These are phyloP conservation scores for Austrolebias charrua DNA, from an alignment of 2,797 vertebrate genomes.

Conservation along the genomic window DNA sequence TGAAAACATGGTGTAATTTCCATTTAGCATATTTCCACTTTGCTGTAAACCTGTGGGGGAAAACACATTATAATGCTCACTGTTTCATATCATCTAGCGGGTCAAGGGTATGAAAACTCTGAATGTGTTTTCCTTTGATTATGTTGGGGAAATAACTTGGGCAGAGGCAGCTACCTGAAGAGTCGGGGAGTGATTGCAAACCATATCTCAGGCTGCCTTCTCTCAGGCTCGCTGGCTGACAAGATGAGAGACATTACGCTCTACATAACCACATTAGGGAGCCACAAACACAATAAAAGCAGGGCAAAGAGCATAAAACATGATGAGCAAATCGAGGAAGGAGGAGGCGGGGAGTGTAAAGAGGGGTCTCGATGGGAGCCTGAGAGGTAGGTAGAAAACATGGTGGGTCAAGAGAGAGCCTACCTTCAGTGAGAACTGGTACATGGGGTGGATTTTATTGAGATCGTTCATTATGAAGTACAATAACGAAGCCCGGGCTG, in stretches of 20 bases:
- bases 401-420: conserved; percentile 52
- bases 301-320: conserved; percentile 72
- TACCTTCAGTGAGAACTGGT: conserved; percentile 98
- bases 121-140: conserved; percentile 67
- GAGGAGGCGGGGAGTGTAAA: conserved; percentile 45
- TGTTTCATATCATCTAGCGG: conserved; percentile 46
- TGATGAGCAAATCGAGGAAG: conserved; percentile 46
- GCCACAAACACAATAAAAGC: conserved; percentile 69
- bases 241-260: conserved; percentile 71
- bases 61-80: conserved; percentile 29
- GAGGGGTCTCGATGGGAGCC: conserved; percentile 52
- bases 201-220: conserved; percentile 61
- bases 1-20: conserved; percentile 13
- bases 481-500: conserved; percentile 87
- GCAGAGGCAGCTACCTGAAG: conserved; percentile 49
- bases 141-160: conserved; percentile 49
- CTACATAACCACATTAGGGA: conserved; percentile 75
- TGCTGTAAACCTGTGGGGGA: conserved; percentile 14
- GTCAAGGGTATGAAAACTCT: conserved; percentile 50
- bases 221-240: conserved; percentile 59
- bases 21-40: conserved; percentile 25
- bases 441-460: conserved; percentile 94
- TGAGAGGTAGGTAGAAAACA: conserved; percentile 39
- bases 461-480: conserved; percentile 96
- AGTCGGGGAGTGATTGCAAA: conserved; percentile 61